Evolutionary conservation across 2,888 invertebrate species (phyloP), one percentile per base, ranked within the genome.

Genomic region (Reticulitermes lucifugus): DNA sequence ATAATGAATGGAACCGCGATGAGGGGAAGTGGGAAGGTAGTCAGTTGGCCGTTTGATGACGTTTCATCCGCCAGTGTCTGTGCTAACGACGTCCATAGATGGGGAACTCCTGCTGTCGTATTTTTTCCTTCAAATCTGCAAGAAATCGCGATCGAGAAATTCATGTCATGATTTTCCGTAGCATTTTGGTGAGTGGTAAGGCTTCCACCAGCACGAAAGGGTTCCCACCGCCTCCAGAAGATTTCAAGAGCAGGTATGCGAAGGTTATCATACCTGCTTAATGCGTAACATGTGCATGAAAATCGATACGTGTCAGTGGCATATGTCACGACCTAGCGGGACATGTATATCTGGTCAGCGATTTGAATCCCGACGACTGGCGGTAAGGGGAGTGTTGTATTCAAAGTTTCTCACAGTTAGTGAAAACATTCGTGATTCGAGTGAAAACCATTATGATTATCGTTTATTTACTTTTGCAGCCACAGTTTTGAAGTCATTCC

Each of bases 121-220:
- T 81, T 65, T 81, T 60, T 43, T 70, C 81, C 25, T 65, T 81
- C 43, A 81, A 41, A 65, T 65, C 29, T 22, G 12, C 41, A 35
- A 81, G 43, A 43, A 81, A 60, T 65, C 65, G 81, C 81, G 70
- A 81, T 25, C 81, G 43, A n/a, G 43, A 65, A 41, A 70, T 81
- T 41, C 81, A 81, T 70, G 70, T 81, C 12, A 81, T 46, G 65
- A 81, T 81, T 25, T 81, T 81, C 81, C 60, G 70, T 22, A 81
- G 70, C 65, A 43, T 81, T 41, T 22, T 81, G 29, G 81, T 81
- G 9, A 81, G 65, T n/a, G 59, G 65, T n/a, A 80, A 41, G 10
- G 25, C 51, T 43, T 25, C 79, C 6, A 79, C 10, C 14, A 60
- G 21, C 43, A 43, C 65, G 9, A 81, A 77, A 46, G 21, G 35